Base-by-base conservation (phyloP, 2,888 invertebrate species). In the Trachelus tabidus region DNA sequence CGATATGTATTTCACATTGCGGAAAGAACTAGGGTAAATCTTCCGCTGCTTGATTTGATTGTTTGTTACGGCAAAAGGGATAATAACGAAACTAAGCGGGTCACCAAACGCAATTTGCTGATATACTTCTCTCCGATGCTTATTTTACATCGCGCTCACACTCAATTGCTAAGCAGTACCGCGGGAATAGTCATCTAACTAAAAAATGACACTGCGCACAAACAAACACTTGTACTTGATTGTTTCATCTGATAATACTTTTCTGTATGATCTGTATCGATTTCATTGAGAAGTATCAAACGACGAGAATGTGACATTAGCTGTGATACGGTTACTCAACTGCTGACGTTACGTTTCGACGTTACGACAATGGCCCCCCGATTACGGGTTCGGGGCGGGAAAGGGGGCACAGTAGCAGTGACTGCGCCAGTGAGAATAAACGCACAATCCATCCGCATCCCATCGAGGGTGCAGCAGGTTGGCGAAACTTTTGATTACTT, bases 401-500 rank as follows among this genome's bases (percentile, higher is more conserved):
- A 30, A 12, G 69, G 6, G 69, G 33, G 3, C 4, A 40, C 4
- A 40, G 0, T 15, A 1, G 4, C 37, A 40, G 37, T 12, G 37
- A 15, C 37, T 40, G 37, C 37, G 37, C 37, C 15, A 40, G 37
- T 40, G 37, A 15, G 37, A 73, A 80, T 81, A 82, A 83, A 82
- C 84, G 85, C 87, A 89, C 89, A 90, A 90, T 88, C 89, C 90
- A 90, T 89, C 89, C 88, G 89, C 88, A 89, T 89, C 89, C 89
- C 87, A 89, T 89, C 86, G 83, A 83, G 88, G 88, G 79, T 74
- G 77, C 69, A 71, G 69, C 85, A 85, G 87, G 87, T 87, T 87
- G 88, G 85, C 79, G 84, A 88, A 87, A 89, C 90, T 91, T 91
- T 90, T 91, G 91, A 91, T 91, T 91, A 91, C 91, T 91, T 91